These are phyloP conservation scores for Emberiza fucata DNA, from an alignment of 2,113 vertebrate species.

Conservation along the genomic window DNA sequence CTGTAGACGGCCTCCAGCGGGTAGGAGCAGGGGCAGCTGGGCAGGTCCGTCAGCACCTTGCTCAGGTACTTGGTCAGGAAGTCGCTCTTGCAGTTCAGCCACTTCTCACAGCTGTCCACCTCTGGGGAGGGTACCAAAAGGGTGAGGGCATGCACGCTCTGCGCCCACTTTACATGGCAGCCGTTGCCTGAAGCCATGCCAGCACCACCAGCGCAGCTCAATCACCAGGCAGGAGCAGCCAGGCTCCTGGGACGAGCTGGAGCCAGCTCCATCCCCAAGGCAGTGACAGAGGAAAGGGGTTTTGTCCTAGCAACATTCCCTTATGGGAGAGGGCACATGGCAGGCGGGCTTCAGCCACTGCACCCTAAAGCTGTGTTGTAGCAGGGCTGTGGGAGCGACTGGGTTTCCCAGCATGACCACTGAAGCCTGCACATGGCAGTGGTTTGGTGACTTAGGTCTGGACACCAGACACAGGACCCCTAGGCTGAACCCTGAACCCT, in stretches of 20 bases:
- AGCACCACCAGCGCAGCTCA: neutral
- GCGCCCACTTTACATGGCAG: neutral
- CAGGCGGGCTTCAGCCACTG: neutral
- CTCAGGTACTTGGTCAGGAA: constrained; percentile 87
- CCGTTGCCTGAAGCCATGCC: neutral
- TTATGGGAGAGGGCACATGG: rapidly evolving
- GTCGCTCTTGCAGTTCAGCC: constrained; percentile 91
- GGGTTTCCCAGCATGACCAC: neutral
- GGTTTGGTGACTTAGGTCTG: neutral
- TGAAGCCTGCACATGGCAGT: neutral
- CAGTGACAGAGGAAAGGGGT: neutral
- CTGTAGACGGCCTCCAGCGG: constrained; percentile 79
- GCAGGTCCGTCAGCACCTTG: constrained; percentile 83
- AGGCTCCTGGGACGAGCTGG: neutral
- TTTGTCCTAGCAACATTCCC: neutral
- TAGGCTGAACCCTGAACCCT: neutral
- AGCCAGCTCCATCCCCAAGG: neutral
- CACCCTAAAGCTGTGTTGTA: neutral
- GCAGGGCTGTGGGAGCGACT: neutral
- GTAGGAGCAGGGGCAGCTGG: constrained; percentile 89
- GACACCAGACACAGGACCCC: neutral
- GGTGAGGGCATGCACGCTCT: neutral
- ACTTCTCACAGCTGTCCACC: constrained; percentile 93
- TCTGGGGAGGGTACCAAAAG: constrained; percentile 62
- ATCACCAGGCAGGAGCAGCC: neutral